These are phyloP conservation scores for Synanthedon andrenaeformis DNA, from an alignment of 2,888 invertebrate genomes.

Conservation along the genomic window DNA sequence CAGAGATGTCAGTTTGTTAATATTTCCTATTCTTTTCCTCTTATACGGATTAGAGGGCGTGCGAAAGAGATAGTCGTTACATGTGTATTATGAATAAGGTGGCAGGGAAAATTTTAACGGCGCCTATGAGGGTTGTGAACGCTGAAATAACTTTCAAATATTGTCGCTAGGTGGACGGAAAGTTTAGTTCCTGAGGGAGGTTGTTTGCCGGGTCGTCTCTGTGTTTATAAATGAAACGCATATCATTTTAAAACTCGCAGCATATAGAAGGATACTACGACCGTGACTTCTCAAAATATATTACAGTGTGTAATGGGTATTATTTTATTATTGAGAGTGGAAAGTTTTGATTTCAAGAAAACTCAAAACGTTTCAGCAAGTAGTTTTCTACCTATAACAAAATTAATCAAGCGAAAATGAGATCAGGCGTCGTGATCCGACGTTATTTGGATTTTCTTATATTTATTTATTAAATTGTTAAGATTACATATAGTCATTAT, in stretches of 20 bases:
- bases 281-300: constrained; percentile 6
- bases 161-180: constrained; percentile 70
- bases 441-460: too few species aligned
- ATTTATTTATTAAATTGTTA: too few species aligned
- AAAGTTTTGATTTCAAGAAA: too few species aligned
- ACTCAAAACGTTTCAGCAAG: too few species aligned
- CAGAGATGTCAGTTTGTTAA: constrained; percentile 63
- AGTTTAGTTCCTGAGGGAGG: constrained; percentile 64
- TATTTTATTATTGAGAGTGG: constrained; percentile 1
- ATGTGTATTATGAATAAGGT: constrained; percentile 67
- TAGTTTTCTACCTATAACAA: too few species aligned
- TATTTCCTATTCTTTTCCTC: constrained; percentile 40
- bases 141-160: constrained; percentile 72
- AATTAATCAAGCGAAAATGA: too few species aligned
- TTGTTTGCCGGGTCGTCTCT: constrained; percentile 55
- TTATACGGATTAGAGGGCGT: constrained; percentile 9
- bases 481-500: too few species aligned
- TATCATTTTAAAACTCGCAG: constrained; percentile 47
- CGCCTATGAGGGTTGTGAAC: constrained; percentile 71
- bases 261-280: neutral
- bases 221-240: constrained; percentile 66
- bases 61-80: constrained; percentile 28
- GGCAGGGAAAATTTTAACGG: constrained; percentile 69
- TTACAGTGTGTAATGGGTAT: constrained; percentile 21
- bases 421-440: too few species aligned